Evolutionary conservation across 2,113 vertebrate species (phyloP).

Genomic region (Jacana jacana): DNA sequence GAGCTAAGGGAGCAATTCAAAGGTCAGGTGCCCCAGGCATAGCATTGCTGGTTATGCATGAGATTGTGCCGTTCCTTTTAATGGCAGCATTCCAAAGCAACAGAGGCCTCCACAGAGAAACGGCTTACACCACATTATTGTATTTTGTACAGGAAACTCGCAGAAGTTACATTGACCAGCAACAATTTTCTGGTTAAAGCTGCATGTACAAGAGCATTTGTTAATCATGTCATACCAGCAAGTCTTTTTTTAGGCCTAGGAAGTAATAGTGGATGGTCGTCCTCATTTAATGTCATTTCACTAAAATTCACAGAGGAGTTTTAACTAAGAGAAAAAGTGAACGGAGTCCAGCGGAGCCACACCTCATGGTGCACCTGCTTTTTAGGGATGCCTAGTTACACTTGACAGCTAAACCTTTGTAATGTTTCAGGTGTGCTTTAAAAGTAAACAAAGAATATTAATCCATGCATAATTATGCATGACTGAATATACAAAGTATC

Average conservation of each 20-base stretch:
- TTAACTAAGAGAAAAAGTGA: not conserved
- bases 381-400: not conserved
- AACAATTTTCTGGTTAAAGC: not conserved
- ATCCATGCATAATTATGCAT: not conserved
- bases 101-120: not conserved
- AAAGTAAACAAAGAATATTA: slow-evolving; percentile 55
- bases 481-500: slow-evolving; percentile 1
- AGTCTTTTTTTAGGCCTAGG: not conserved
- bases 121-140: not conserved
- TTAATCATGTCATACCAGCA: not conserved
- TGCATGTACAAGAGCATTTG: not conserved
- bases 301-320: not conserved
- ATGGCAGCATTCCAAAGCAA: not conserved
- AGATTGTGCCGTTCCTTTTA: not conserved
- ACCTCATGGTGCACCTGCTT: not conserved
- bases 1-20: not conserved
- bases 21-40: not conserved
- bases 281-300: not conserved
- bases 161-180: not conserved
- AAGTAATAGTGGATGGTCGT: not conserved
- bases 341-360: not conserved
- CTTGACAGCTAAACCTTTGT: not conserved
- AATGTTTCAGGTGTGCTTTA: slow-evolving; percentile 55
- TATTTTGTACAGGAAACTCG: not conserved
- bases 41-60: not conserved